Conservation (phyloP, 1,140 invertebrate genomes). For the Steinernema khuongi region DNA sequence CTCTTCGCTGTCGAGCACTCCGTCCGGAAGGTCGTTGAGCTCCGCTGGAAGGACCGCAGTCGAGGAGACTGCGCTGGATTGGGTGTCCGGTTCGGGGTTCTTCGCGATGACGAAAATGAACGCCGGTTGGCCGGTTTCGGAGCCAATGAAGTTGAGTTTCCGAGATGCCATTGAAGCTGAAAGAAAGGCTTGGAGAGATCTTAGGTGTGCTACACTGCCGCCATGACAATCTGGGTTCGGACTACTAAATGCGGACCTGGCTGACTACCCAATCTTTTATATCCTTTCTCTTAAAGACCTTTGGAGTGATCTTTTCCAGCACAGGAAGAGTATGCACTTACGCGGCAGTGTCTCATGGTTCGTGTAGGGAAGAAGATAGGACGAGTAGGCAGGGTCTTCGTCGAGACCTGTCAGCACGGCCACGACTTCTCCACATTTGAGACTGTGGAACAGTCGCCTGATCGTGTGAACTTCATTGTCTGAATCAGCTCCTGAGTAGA, state of each 20-base stretch:
- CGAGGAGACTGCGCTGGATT: neutral
- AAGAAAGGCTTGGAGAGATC: neutral
- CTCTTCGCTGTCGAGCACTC: neutral
- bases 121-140: neutral
- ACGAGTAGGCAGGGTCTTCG: neutral
- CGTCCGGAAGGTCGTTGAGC: neutral
- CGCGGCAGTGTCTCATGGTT: neutral
- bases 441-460: neutral
- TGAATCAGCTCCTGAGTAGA: neutral
- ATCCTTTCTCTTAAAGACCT: too few relatives aligned
- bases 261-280: too few relatives aligned
- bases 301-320: too few relatives aligned
- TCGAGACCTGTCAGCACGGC: neutral
- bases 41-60: neutral
- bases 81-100: neutral
- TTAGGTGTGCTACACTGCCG: too few relatives aligned
- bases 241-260: too few relatives aligned
- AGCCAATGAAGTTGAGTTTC: neutral
- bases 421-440: neutral
- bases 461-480: neutral
- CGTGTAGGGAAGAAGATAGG: neutral
- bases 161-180: neutral
- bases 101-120: neutral
- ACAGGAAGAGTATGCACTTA: neutral
- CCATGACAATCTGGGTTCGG: too few relatives aligned